Percentiles rank a stretch among this genome's conserved stretches.
Evolutionary conservation across 2,888 invertebrate genomes (phyloP).

Genomic region (Nomada fucata): DNA sequence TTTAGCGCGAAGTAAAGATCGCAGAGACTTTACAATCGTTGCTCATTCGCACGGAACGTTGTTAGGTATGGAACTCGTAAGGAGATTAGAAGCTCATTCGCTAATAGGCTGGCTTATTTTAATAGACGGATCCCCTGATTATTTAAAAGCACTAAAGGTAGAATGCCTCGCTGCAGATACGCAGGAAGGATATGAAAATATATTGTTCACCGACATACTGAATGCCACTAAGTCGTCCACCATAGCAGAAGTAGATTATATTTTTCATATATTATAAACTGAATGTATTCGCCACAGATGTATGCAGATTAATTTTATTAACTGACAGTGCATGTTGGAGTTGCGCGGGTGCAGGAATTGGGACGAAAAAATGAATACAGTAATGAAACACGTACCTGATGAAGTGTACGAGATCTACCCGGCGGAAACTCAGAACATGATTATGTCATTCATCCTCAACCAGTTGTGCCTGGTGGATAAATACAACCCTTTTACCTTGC

Average conservation of each 20-base stretch:
- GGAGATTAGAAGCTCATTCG: slow-evolving; percentile 89
- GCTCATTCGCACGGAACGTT: slow-evolving; percentile 96
- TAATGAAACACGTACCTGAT: slow-evolving; percentile 77
- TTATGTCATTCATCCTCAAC: slow-evolving; percentile 42
- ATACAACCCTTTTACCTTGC: slow-evolving; percentile 83
- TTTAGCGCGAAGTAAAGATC: slow-evolving; percentile 82
- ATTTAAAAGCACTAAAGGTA: slow-evolving; percentile 86
- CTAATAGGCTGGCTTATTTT: slow-evolving; percentile 88
- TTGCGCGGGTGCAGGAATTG: slow-evolving; percentile 86
- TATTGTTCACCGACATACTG: slow-evolving; percentile 86
- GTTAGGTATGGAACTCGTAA: slow-evolving; percentile 91
- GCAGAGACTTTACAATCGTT: slow-evolving; percentile 88
- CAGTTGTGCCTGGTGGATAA: slow-evolving; percentile 6
- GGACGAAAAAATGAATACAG: slow-evolving; percentile 86
- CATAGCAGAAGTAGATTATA: slow-evolving; percentile 80
- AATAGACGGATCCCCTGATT: slow-evolving; percentile 93
- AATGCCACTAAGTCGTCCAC: slow-evolving; percentile 85
- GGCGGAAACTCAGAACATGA: slow-evolving; percentile 14
- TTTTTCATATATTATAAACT: neutral
- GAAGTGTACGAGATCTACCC: neutral
- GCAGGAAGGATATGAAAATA: slow-evolving; percentile 86
- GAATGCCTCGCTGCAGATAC: slow-evolving; percentile 84
- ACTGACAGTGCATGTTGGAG: slow-evolving; percentile 76
- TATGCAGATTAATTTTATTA: slow-evolving; percentile 17
- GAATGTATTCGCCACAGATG: neutral